Evolutionary conservation across 2,797 vertebrate species (phyloP).

Genomic region (Cyprinella venusta): DNA sequence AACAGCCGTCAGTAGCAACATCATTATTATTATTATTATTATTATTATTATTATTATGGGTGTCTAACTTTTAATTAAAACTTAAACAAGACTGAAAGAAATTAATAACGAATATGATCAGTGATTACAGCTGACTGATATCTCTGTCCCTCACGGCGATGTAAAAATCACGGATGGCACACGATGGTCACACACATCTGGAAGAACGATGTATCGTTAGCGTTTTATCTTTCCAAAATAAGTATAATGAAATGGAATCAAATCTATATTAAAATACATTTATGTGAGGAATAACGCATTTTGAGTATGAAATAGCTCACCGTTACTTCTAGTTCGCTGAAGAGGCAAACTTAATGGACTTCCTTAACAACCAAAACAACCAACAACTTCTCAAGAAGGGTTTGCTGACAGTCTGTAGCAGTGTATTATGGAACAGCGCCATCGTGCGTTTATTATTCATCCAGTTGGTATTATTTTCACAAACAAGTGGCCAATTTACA

Average conservation of each 20-base stretch:
- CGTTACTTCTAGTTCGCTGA: slow-evolving; percentile 13
- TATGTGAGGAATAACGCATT: background rate
- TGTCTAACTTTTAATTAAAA: background rate
- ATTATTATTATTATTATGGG: too few species aligned
- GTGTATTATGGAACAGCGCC: slow-evolving; percentile 10
- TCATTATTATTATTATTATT: too few species aligned
- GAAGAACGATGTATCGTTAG: background rate
- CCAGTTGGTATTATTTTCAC: background rate
- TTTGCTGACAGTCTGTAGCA: too few species aligned
- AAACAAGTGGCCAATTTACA: background rate
- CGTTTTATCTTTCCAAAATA: background rate
- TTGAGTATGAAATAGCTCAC: background rate
- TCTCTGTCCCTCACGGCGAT: background rate
- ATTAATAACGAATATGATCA: background rate
- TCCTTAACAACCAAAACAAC: slow-evolving; percentile 52
- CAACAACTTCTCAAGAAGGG: slow-evolving; percentile 22
- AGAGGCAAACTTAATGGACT: slow-evolving; percentile 45
- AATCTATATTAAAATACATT: background rate
- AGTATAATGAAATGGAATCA: background rate
- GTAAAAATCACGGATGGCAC: background rate
- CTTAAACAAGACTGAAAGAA: background rate
- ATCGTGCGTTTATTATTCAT: background rate
- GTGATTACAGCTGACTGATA: background rate
- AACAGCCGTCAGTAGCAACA: background rate
- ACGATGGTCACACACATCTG: background rate